Evolutionary conservation across 2,113 vertebrate genomes (phyloP).

Genomic region (human): DNA sequence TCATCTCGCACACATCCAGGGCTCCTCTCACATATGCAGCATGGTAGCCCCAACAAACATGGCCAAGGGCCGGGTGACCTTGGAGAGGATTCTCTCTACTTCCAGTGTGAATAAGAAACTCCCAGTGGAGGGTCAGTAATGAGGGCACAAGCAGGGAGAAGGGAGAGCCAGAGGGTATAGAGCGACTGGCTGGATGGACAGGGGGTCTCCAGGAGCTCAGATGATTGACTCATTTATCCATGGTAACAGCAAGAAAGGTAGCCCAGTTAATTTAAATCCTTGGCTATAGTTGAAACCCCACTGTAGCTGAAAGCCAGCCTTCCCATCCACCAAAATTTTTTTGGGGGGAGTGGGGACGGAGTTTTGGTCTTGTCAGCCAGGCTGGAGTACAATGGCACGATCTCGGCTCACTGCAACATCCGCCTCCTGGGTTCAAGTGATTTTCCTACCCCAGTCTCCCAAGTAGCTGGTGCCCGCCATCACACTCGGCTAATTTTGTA

Average conservation of each 20-base stretch:
- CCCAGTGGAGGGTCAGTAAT: neutral
- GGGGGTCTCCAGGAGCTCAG: neutral
- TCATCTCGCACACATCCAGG: neutral
- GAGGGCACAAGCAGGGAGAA: neutral
- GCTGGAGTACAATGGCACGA: no score
- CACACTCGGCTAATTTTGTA: no score
- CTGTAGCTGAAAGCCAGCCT: constrained; percentile 46
- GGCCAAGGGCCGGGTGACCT: neutral
- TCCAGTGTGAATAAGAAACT: neutral
- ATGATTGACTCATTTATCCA: constrained; percentile 11
- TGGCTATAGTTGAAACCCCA: neutral
- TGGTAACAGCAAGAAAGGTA: neutral
- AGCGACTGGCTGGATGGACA: neutral
- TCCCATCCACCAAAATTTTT: neutral
- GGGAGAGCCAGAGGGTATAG: neutral
- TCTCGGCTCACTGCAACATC: no score
- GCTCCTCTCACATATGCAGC: neutral
- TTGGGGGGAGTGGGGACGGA: rapidly evolving
- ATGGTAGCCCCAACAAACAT: neutral
- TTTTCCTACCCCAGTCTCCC: no score
- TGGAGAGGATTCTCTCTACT: neutral
- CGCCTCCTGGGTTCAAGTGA: no score
- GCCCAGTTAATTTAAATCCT: constrained; percentile 47
- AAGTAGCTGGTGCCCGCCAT: no score
- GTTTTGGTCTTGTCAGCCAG: no score